phyloP scores from a whole-genome alignment of 2,888 invertebrate species.

The Dendrolimus houi region DNA sequence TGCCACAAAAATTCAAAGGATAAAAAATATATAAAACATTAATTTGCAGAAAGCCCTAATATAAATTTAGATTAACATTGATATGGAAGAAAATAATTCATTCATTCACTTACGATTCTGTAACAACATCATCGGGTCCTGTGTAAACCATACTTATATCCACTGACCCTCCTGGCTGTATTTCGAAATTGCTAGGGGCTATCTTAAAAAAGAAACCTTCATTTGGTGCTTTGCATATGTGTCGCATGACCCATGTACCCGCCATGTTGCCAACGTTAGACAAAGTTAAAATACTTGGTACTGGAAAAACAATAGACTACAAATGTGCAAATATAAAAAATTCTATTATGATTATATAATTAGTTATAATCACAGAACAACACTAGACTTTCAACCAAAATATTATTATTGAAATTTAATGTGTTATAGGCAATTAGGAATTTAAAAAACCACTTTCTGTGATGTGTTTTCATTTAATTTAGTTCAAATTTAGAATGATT shows the following conservation, averaged over 20 bases:
- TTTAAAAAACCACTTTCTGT: no score
- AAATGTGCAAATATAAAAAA: not conserved
- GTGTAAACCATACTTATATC: slow-evolving; percentile 36
- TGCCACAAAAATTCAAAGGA: no score
- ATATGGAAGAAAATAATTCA: not conserved
- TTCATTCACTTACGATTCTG: slow-evolving; percentile 39
- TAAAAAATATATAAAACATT: no score
- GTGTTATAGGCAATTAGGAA: no score
- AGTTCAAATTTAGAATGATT: no score
- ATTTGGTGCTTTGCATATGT: slow-evolving; percentile 18
- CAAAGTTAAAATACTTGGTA: slow-evolving; percentile 34
- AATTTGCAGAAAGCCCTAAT: no score
- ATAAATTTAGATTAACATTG: not conserved
- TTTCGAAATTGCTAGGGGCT: slow-evolving; percentile 36
- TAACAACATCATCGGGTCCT: slow-evolving; percentile 34
- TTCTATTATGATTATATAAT: no score
- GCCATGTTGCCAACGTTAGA: slow-evolving; percentile 44
- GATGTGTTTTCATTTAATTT: no score
- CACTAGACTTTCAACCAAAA: no score
- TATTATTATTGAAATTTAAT: no score
- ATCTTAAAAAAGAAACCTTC: slow-evolving; percentile 41
- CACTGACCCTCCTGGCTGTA: slow-evolving; percentile 33
- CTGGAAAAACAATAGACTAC: slow-evolving; percentile 27
- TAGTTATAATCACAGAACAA: no score
- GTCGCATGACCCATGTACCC: slow-evolving; percentile 46